Evolutionary conservation across 2,888 invertebrate genomes (phyloP).

Genomic region (Mantis religiosa): DNA sequence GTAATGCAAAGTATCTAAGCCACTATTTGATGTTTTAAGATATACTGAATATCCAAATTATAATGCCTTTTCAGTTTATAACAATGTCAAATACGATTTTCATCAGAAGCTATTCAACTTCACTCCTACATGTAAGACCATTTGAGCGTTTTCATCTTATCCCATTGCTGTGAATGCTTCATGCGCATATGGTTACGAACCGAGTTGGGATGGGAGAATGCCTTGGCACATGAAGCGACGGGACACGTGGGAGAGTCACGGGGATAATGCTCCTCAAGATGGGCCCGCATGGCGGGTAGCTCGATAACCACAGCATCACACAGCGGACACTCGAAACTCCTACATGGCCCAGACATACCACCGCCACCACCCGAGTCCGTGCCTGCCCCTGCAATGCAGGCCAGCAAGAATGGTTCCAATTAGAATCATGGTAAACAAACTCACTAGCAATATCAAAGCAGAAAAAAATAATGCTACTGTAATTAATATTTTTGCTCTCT

Average conservation of each 20-base stretch:
- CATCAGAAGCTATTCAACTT: background rate
- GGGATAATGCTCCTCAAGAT: constrained; percentile 79
- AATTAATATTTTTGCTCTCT: background rate
- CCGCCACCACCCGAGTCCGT: constrained; percentile 26
- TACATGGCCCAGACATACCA: constrained; percentile 23
- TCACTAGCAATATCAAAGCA: constrained; percentile 2
- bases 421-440: constrained; percentile 21
- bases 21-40: background rate
- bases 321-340: constrained; percentile 64
- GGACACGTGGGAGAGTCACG: constrained; percentile 80
- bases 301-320: constrained; percentile 65
- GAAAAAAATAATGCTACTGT: background rate
- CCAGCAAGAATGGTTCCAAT: constrained; percentile 32
- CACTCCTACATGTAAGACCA: constrained; percentile 59
- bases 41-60: background rate
- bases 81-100: background rate
- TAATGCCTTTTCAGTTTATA: background rate
- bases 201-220: constrained; percentile 79
- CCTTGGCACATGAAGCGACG: constrained; percentile 67
- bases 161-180: constrained; percentile 78
- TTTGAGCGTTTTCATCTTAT: constrained; percentile 74
- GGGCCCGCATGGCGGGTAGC: constrained; percentile 64
- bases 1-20: background rate
- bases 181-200: constrained; percentile 83
- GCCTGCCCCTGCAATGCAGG: constrained; percentile 35